Base-by-base conservation (phyloP, 2,797 vertebrate genomes). In the Sandelia bainsii region DNA sequence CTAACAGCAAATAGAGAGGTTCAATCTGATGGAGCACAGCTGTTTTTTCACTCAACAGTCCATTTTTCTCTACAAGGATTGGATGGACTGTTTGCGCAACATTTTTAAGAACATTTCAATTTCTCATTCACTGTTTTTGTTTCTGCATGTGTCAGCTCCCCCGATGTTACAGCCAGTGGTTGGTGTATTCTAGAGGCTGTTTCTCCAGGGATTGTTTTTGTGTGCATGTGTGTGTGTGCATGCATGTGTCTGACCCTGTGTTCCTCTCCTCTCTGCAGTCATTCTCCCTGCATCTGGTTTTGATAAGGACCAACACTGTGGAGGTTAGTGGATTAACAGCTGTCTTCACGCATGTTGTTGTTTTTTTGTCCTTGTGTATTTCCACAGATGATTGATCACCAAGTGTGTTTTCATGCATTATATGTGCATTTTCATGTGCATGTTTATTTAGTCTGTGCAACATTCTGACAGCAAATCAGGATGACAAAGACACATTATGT, bases 261-360 rank as follows among this genome's bases (percentile, higher is more conserved):
- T 83, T 86, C 87, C 87, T 91, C 82, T 91, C 84, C 88, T 90
- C 88, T 92, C 83, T 81, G 60, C 94, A 99, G 98, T 98, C 84
- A 98, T 99, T 91, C 95, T 99, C 80, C 95, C 98, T 66, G 98
- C 98, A 63, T 99, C 98, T 83, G 97, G 97, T 90, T 95, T 97
- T 75, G 97, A 99, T 76, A 96, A 97, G 90, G 94, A 95, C 87
- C 93, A 94, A 1, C 93, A 94, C 80, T 99, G 98, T 85, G 96
- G 95, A 94, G 97, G 98, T 99, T 95, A 95, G 94, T 94, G 87
- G 91, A 89, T 91, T 76, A 90, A 83, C 84, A 81, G 78, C 84
- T 80, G 85, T 78, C 75, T 63, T 22, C 52, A 1, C 71, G 72
- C 86, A 69, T 72, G 82, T 62, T 32, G 54, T 16, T 27, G 12